A percentile compares a stretch with the other conserved stretches of the same genome.
Conservation (phyloP, 2,888 invertebrate genomes). For the Chaetoderma sp. region DNA sequence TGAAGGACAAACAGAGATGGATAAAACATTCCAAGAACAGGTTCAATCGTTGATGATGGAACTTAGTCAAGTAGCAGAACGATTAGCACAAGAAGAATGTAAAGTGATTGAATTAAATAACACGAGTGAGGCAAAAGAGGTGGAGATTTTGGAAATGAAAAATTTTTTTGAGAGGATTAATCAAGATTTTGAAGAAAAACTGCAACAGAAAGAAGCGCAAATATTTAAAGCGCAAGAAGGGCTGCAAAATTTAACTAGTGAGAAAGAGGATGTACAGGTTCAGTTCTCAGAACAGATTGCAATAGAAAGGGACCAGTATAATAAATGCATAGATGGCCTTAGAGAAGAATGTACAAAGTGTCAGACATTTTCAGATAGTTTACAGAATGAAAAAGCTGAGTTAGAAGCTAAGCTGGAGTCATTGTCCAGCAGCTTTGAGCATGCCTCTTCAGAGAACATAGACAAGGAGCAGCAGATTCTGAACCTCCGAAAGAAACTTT, state of each 20-base stretch:
- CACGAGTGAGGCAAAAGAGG: slow-evolving; percentile 23
- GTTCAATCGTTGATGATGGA: slow-evolving; percentile 49
- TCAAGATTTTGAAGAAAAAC: slow-evolving; percentile 28
- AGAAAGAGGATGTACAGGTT: background rate
- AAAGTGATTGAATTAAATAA: background rate
- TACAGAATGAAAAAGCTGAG: background rate
- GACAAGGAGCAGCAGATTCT: background rate
- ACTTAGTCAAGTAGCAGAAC: slow-evolving; percentile 51
- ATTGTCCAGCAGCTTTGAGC: background rate
- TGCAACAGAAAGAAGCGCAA: slow-evolving; percentile 11
- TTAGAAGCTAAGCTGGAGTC: background rate
- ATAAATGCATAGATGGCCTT: background rate
- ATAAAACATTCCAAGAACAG: slow-evolving; percentile 70
- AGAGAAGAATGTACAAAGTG: background rate
- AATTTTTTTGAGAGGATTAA: slow-evolving; percentile 19
- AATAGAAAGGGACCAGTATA: background rate
- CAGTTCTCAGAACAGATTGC: background rate
- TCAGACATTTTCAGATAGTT: background rate
- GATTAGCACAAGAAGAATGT: slow-evolving; percentile 36
- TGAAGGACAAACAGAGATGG: slow-evolving; percentile 45
- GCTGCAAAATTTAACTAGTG: background rate
- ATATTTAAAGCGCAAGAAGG: background rate
- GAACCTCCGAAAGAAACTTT: background rate
- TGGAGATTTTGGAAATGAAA: slow-evolving; percentile 22
- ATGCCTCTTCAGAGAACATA: background rate